Evolutionary conservation across 64 coral and sea anemone genomes (phyloP), one percentile per base, ranked within the genome.

Genomic region (Montipora efflorescens): DNA sequence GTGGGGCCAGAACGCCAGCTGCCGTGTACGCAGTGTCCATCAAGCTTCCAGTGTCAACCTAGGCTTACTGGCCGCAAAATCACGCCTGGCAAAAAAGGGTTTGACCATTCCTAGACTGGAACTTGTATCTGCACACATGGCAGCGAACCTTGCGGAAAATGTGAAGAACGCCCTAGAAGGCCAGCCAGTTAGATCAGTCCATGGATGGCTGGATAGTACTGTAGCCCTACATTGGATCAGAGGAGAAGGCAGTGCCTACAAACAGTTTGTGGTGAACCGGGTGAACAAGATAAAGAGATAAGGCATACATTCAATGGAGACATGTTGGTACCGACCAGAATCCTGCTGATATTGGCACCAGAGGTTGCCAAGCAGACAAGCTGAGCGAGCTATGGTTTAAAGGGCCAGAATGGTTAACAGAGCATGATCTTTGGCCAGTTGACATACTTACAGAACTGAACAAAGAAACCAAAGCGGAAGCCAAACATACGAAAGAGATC

Each of bases 181-280:
- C 8, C 50, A 44, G 19, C 64, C 78, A 49, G 92, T 89, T 5
- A 89, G 20, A 2, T 58, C n/a, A 47, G 76, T 89, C 1, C 64
- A 75, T 49, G 64, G 92, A 81, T 94, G 93, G 93, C 87, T 90
- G 7, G 93, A 94, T 59, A 94, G 87, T 45, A 94, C 79, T 4
- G 93, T 94, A 3, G 93, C 87, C 2, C 59, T 94, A n/a, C 48
- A 94, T 14, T 94, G 92, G 92, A 82, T 94, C 14, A 69, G 82
- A 0, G 21, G 9, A 28, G 92, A 87, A 19, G 52, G 52, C 14
- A 6, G 10, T 6, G 6, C 16, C 46, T 82, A 94, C 78, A 57
- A 57, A 57, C 53, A 57, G 53, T 57, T 94, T 20, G 93, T 94
- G 1, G 71, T 87, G 43, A 94, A 94, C 87, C 55, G 86, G 75